These are phyloP conservation scores for Benthosema pterotum DNA, from an alignment of 2,797 vertebrate species.

Conservation along the genomic window DNA sequence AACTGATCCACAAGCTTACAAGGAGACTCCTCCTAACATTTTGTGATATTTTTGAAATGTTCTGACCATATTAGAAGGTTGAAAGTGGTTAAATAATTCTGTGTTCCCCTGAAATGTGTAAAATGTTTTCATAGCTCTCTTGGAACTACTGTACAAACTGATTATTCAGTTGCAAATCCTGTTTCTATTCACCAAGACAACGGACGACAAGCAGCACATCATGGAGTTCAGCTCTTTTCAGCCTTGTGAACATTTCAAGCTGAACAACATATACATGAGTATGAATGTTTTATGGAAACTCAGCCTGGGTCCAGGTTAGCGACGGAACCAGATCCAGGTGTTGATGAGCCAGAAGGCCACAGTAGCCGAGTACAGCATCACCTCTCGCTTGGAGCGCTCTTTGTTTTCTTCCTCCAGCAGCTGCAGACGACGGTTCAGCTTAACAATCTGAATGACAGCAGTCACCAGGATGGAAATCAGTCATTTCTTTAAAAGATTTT, in stretches of 20 bases:
- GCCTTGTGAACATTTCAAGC: slow-evolving; percentile 10
- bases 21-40: too few relatives aligned
- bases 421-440: slow-evolving; percentile 94
- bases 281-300: slow-evolving; percentile 45
- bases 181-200: slow-evolving; percentile 4
- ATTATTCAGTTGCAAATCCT: slow-evolving; percentile 6
- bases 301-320: slow-evolving; percentile 71
- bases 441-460: slow-evolving; percentile 88
- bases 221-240: slow-evolving; percentile 5
- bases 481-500: neutral
- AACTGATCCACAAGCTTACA: too few relatives aligned
- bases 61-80: too few relatives aligned
- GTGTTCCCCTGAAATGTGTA: slow-evolving; percentile 9
- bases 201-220: neutral
- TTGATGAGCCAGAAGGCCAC: slow-evolving; percentile 97
- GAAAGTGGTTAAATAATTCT: slow-evolving; percentile 33
- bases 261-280: slow-evolving; percentile 50
- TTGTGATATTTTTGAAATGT: too few relatives aligned
- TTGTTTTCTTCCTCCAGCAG: slow-evolving; percentile 97
- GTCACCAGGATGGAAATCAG: neutral
- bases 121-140: neutral
- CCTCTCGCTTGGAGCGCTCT: slow-evolving; percentile 92
- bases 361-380: slow-evolving; percentile 94
- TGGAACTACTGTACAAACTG: slow-evolving; percentile 2
- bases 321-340: slow-evolving; percentile 96